These are phyloP conservation scores for Calliphora vomitoria DNA, from an alignment of 2,888 invertebrate species.

Conservation along the genomic window DNA sequence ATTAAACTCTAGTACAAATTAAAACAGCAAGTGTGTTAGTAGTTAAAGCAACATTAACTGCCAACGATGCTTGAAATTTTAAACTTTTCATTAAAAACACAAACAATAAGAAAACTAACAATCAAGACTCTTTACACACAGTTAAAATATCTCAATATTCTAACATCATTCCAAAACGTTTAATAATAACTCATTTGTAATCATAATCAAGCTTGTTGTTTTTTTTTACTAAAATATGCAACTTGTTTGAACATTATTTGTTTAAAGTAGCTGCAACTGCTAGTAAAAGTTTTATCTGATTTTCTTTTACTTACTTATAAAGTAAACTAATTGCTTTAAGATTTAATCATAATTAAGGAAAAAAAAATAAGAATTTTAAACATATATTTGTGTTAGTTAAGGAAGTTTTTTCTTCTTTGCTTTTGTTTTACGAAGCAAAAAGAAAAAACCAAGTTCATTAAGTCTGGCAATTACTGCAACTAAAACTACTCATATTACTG, in stretches of 20 bases:
- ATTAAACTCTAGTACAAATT: neutral
- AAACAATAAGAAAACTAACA: neutral
- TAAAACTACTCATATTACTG: slow-evolving; percentile 4
- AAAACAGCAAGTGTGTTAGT: neutral
- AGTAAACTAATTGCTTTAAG: slow-evolving; percentile 19
- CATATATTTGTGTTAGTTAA: neutral
- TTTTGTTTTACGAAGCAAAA: neutral
- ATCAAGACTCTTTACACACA: no score
- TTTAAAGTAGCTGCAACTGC: neutral
- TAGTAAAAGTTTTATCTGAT: neutral
- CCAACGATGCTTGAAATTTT: neutral
- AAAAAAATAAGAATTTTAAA: neutral
- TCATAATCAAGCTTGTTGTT: no score
- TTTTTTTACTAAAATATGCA: neutral
- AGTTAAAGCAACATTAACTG: slow-evolving; percentile 43
- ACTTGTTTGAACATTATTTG: neutral
- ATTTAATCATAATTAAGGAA: slow-evolving; percentile 22
- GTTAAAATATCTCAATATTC: no score
- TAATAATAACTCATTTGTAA: no score
- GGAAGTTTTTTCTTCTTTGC: neutral
- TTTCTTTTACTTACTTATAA: neutral
- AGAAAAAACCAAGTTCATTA: slow-evolving; percentile 3
- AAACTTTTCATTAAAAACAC: slow-evolving; percentile 8
- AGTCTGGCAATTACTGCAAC: slow-evolving; percentile 19
- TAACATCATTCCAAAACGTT: no score